Evolutionary conservation across 2,797 vertebrate genomes (phyloP), one percentile per base, ranked within the genome.

Genomic region (Dromococcyx pavoninus): DNA sequence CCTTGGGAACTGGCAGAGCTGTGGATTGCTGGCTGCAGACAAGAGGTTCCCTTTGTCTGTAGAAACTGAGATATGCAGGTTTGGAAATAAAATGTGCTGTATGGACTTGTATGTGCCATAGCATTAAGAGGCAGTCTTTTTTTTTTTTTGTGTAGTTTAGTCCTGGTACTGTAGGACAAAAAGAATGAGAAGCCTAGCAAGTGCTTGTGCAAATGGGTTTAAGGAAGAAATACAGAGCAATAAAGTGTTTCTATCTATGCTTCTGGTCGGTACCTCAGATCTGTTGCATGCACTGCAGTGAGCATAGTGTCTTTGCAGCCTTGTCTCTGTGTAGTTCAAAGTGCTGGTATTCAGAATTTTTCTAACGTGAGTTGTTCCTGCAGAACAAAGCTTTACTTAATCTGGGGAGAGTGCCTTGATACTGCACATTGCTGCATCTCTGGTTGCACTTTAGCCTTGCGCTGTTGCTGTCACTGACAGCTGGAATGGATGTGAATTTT

Each of bases 371-470:
- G 25, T 43, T 1, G 17, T 69, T 76, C 17, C 87, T 82, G 71
- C 22, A 39, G 79, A 84, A 43, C 56, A 25, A 70, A 91, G 51
- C 2, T 4, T 82, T 44, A 15, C 64, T 58, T 64, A 82, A 46
- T 75, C 76, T 44, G 33, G n/a, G 22, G n/a, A 32, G 53, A 43
- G 56, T 17, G 54, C 73, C 83, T 74, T 16, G 66, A 32, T 70
- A 19, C 5, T 3, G 2, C 17, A 0, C 0, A 0, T 7, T 50
- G n/a, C 86, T 65, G 43, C n/a, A 21, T 71, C 81, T 72, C 76
- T 57, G 53, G 21, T 48, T 61, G 65, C 51, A 10, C 60, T 46
- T 27, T 14, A 82, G 74, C 78, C n/a, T 67, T 57, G 48, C 32
- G 2, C 12, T 77, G 56, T 33, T 37, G 43, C 80, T 73, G 75